Base-by-base conservation (phyloP, 2,888 invertebrate species). In the Lordiphosa andalusiaca region DNA sequence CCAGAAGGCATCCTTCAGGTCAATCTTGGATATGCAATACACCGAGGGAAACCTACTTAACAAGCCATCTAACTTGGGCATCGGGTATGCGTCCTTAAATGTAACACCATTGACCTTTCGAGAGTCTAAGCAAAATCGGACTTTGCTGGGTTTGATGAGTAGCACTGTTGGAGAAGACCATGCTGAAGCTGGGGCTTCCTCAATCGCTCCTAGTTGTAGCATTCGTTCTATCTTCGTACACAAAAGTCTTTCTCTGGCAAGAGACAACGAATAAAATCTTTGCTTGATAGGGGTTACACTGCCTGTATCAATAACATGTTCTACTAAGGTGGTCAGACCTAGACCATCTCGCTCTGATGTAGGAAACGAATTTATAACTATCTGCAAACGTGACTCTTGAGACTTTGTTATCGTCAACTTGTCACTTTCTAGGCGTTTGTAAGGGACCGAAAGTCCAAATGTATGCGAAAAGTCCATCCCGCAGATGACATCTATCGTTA, bases 61-160 rank as follows among this genome's bases (percentile, higher is more conserved):
- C 12, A 36, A 36, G 3, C 36, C 36, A 12, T 36, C 36, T 51
- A 35, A 41, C 21, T 52, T 36, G 6, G 12, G 41, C 30, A 42
- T 42, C 4, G 30, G 39, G 25, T 30, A 30, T 30, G 25, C 25
- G 7, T 30, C 25, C 25, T 30, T 30, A 30, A 30, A 1, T 36
- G 36, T 36, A n/a, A 36, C 36, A 2, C 6, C 12, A 36, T 36
- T 36, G 6, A 36, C 7, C 5, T 12, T 36, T 5, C 36, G 36
- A 12, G 36, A 30, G 7, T 36, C 12, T 36, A 12, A 36, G 5
- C 6, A 30, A 30, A 30, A 30, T 2, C 25, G 7, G 6, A 30
- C 25, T 7, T 36, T 12, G n/a, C 36, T 3, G 4, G 36, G 36
- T 4, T 36, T 36, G 36, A 36, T 36, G 5, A 36, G 12, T 7